Evolutionary conservation across 2,888 invertebrate genomes (phyloP), one percentile per base, ranked within the genome.

Genomic region (Tanytarsus gracilentus): DNA sequence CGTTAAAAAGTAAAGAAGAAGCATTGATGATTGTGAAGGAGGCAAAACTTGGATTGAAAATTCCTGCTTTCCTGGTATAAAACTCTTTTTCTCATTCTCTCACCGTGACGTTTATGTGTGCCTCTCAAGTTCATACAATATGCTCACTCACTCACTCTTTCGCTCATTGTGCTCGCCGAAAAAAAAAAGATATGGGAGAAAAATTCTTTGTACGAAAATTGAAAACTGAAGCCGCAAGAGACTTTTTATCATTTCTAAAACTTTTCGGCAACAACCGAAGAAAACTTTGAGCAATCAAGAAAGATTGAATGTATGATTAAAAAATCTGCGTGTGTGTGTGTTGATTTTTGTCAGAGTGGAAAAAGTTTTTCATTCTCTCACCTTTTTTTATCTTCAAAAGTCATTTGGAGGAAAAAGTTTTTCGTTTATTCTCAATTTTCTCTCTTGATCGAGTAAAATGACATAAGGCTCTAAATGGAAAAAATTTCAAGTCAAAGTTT

Each of bases 211-310:
- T 33, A 11, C 9, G 29, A 29, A 29, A 9, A 29, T 7, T 7
- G 9, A 29, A 40, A 18, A 23, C 21, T 18, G 44, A 18, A 44
- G 23, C 23, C 11, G 40, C 4, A 21, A 16, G 2, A 16, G 18
- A 23, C 21, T 18, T 18, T 18, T 44, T 44, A 4, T 18, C 44
- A 9, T 33, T n/a, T n/a, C 36, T 14, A 16, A 36, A 36, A 16
- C 21, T 6, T 11, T 18, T 18, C 8, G 33, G n/a, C 18, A 44
- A 18, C 11, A 18, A 8, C 11, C 16, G 21, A 18, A 11, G 23
- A 18, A 18, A 40, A 39, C 40, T 55, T 55, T 55, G 55, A 55
- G 55, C 39, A 55, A 55, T 55, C 55, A 55, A 55, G 55, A 39
- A 40, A 39, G 33, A 55, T 25, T 26, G 39, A 39, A 40, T 55